These are phyloP conservation scores for Xiphophorus birchmanni DNA, from an alignment of 2,797 vertebrate species.

Conservation along the genomic window DNA sequence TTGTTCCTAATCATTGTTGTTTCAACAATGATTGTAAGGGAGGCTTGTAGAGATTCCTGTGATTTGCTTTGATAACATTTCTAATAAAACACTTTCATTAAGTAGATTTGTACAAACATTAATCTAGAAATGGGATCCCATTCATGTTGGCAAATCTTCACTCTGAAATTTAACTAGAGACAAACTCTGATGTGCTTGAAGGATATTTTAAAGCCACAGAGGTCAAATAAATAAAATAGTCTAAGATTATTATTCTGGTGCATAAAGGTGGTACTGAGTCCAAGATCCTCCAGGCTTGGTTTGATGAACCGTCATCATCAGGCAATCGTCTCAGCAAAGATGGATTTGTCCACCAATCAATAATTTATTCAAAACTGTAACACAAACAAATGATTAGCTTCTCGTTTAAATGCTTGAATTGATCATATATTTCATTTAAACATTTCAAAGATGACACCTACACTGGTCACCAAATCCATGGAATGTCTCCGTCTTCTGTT, in stretches of 20 bases:
- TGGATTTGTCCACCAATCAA: no score
- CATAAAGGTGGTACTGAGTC: no score
- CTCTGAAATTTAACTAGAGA: neutral
- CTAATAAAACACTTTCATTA: neutral
- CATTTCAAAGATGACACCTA: neutral
- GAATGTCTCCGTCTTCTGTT: no score
- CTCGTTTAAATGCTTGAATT: neutral
- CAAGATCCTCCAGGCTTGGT: neutral
- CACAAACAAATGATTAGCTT: neutral
- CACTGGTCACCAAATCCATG: no score
- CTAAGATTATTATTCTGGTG: neutral
- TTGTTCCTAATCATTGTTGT: no score
- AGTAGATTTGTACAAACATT: neutral
- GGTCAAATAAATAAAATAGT: neutral
- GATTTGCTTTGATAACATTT: no score
- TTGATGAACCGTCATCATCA: neutral
- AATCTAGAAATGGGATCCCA: neutral
- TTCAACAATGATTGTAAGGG: no score
- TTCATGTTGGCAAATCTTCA: neutral
- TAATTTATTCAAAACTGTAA: no score
- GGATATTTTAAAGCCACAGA: neutral
- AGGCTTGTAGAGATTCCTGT: no score
- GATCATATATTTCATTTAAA: neutral
- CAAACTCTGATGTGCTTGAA: neutral
- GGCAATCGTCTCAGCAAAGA: no score